Evolutionary conservation across 2,113 vertebrate genomes (phyloP), one percentile per base, ranked within the genome.

Genomic region (Labeo rohita): DNA sequence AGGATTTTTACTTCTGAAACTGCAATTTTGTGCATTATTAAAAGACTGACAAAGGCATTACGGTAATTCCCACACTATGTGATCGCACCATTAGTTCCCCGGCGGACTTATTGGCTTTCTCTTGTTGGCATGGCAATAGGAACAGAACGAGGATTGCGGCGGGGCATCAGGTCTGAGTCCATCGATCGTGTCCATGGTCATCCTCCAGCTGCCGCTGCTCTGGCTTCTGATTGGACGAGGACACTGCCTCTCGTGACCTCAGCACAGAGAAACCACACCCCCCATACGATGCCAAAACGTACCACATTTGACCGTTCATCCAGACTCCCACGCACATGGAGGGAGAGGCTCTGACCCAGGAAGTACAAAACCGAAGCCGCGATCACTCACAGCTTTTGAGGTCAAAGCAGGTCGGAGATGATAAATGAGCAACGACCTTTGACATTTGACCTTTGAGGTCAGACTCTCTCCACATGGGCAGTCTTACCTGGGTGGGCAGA

Each of bases 121-220:
- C 8, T 52, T 63, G 56, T 11, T 56, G 88, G 78, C 83, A 91
- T 93, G 63, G 66, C 80, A 16, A 87, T 95, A 99, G 98, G 97
- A 99, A 90, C 91, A 97, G 88, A 95, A 96, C 0, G 93, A 94
- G 0, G 97, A 97, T 92, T 99, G 98, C 75, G 98, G 98, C 66
- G 96, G 97, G 12, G 96, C 94, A 84, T 97, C 97, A 93, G 90
- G 95, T 87, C 89, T 99, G 94, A 97, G 89, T 86, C 95, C 97
- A 12, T 96, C 97, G 0, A 90, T 97, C 21, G 97, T 96, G 96
- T 94, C 95, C 15, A 86, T 95, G 94, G 82, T 95, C 89, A 93
- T 94, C 89, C 91, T 97, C 88, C 98, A 99, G 90, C 45, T 97
- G 90, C 73, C 94, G 45, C 95, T 98, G 78, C 95, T 98, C 88